Evolutionary conservation across 1,140 invertebrate species (phyloP).

Genomic region (Zelostemma sp.): DNA sequence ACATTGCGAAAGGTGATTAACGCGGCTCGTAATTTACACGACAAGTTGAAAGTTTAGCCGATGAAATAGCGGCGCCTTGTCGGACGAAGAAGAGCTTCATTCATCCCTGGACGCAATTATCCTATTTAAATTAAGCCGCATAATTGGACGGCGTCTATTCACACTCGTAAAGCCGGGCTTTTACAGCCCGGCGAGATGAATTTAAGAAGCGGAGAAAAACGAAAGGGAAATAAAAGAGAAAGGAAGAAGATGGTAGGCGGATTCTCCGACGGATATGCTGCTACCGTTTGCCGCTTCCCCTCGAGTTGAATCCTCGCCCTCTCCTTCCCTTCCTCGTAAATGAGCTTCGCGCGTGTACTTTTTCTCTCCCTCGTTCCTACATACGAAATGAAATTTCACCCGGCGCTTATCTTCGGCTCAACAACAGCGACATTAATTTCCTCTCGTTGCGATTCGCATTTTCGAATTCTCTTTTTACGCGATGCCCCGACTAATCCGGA

Average conservation of each 20-base stretch:
- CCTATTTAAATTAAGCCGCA: slow-evolving; percentile 67
- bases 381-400: slow-evolving; percentile 43
- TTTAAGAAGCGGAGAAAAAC: slow-evolving; percentile 53
- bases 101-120: slow-evolving; percentile 60
- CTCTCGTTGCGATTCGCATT: slow-evolving; percentile 39
- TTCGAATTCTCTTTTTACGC: slow-evolving; percentile 48
- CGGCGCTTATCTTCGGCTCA: slow-evolving; percentile 42
- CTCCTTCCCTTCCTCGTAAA: slow-evolving; percentile 21
- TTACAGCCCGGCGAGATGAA: slow-evolving; percentile 55
- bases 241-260: slow-evolving; percentile 50
- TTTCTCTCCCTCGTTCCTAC: slow-evolving; percentile 25
- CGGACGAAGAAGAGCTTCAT: slow-evolving; percentile 28
- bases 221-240: slow-evolving; percentile 37
- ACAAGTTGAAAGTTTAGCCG: background rate
- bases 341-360: slow-evolving; percentile 15
- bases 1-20: background rate
- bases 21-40: no score
- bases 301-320: background rate
- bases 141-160: slow-evolving; percentile 67
- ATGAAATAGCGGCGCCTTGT: slow-evolving; percentile 1
- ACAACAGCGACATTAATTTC: slow-evolving; percentile 37
- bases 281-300: slow-evolving; percentile 54
- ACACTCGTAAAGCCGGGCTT: slow-evolving; percentile 64
- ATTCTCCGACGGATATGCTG: slow-evolving; percentile 53
- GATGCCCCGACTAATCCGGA: slow-evolving; percentile 20